Base-by-base conservation (phyloP, 1,140 invertebrate genomes). In the Temnothorax nylanderi region DNA sequence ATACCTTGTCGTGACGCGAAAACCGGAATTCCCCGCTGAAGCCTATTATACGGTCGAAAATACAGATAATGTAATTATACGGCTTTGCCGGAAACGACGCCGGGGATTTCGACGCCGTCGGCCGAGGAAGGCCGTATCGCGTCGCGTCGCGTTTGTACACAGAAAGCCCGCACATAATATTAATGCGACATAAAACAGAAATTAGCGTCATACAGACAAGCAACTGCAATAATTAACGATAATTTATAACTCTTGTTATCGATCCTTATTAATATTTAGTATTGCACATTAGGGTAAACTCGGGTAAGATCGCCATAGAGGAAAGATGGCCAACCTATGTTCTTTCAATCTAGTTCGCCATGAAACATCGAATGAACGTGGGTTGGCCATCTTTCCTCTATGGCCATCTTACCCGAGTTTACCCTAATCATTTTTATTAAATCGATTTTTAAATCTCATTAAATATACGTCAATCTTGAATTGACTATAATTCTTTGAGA, bases 21-120 rank as follows among this genome's bases (percentile, higher is more conserved):
- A 72, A 86, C 64, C 51, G 69, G 85, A 88, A 88, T 86, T 75
- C 71, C 69, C 47, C 26, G 21, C 41, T 82, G 49, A 87, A 87
- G 85, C 76, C 84, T 80, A 81, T 88, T 88, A 86, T 69, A 65
- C 56, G 51, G 64, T 67, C 87, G 84, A 81, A 88, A 88, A 87
- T 81, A 87, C 76, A 81, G 85, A 58, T 87, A 81, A 87, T 75
- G 85, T 76, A 87, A 88, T 87, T 88, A 87, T 69, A 49, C 60
- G 37, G 60, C 87, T 86, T 75, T 69, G 16, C 21, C 58, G 76
- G 72, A 60, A 76, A 74, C 72, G 64, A 84, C 60, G 58, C 51
- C 71, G 49, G 21, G 67, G 69, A 71, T 87, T 77, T 87, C 62
- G 56, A 64, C 75, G 65, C 49, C 47, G 72, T 60, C 49, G 21